Evolutionary conservation across 2,113 vertebrate species (phyloP), one percentile per base, ranked within the genome.

Genomic region (Xerus inauris): DNA sequence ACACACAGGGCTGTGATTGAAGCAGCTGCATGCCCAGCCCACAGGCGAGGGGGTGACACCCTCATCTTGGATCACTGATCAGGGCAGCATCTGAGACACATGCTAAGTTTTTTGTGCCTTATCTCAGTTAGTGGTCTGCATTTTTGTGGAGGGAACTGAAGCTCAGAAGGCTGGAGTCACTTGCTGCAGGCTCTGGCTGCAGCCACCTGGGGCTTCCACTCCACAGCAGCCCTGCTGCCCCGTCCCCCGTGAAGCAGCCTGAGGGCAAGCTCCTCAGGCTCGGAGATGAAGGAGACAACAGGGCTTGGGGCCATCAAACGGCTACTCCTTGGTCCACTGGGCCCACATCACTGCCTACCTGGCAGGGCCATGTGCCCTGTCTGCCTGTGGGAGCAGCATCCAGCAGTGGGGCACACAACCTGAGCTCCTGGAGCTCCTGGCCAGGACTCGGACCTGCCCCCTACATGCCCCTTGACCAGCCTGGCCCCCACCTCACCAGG

Each of bases 401-500:
- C 65, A 10, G 22, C 73, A 59, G 19, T 28, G 20, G 38, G 54
- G 22, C 57, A 47, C 16, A 42, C 35, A 62, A 38, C 47, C 49
- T 7, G 40, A 87, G 77, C 73, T 64, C 76, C 30, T 47, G 10
- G 13, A n/a, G 20, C 28, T 32, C 28, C 24, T 38, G 32, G 14
- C 12, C 30, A 32, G 20, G n/a, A 1, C 45, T 16, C 22, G 0
- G 3, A 24, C 69, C 57, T n/a, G 24, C 30, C 28, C 26, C 73
- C 0, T 26, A n/a, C 38, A 28, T 5, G 42, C 12, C 8, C 32
- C 16, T 75, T 20, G 20, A 32, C 42, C 79, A 64, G 49, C 49
- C 45, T 16, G 20, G 47, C 75, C 24, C 28, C 88, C 47, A 8
- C 89, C 97, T 98, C 93, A 99, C 99, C 99, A 99, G 19, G 0